These are phyloP conservation scores for Zaprionus lachaisei DNA, from an alignment of 1,140 invertebrate genomes.

Conservation along the genomic window DNA sequence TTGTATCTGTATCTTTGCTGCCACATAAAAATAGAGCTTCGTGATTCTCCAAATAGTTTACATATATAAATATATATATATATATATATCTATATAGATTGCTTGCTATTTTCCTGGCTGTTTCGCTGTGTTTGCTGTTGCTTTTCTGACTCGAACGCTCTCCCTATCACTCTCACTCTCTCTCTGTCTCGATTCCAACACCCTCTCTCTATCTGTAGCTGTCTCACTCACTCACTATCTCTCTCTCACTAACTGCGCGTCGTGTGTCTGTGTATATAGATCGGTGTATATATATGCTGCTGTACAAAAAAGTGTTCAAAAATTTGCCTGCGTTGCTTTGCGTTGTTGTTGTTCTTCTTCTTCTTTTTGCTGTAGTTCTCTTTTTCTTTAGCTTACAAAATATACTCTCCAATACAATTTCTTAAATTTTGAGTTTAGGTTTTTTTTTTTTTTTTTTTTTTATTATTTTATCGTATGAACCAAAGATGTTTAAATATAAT, in stretches of 20 bases:
- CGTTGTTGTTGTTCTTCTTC: slow-evolving; percentile 34
- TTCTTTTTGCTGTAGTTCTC: slow-evolving; percentile 24
- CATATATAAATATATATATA: slow-evolving; percentile 73
- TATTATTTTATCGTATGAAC: slow-evolving; percentile 74
- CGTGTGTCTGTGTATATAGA: slow-evolving; percentile 55
- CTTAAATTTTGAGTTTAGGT: slow-evolving; percentile 41
- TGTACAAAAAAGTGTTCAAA: slow-evolving; percentile 74
- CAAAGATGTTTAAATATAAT: slow-evolving; percentile 81
- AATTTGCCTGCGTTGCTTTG: slow-evolving; percentile 67
- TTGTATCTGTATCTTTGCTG: slow-evolving; percentile 36
- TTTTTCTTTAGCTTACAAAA: slow-evolving; percentile 62
- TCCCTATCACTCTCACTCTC: slow-evolving; percentile 40
- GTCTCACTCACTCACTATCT: slow-evolving; percentile 22
- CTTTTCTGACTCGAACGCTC: slow-evolving; percentile 43
- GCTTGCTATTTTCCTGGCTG: slow-evolving; percentile 68
- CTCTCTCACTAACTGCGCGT: slow-evolving; percentile 34
- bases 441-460: slow-evolving; percentile 45
- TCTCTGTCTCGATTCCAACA: slow-evolving; percentile 43
- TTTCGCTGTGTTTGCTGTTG: slow-evolving; percentile 46
- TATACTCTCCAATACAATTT: slow-evolving; percentile 63
- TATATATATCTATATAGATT: slow-evolving; percentile 57
- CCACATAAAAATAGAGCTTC: slow-evolving; percentile 79
- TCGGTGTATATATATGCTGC: slow-evolving; percentile 55
- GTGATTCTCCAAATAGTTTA: slow-evolving; percentile 79
- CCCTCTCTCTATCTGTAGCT: slow-evolving; percentile 20